These are phyloP conservation scores for Catharus minimus DNA, from an alignment of 2,113 vertebrate genomes.

Conservation along the genomic window DNA sequence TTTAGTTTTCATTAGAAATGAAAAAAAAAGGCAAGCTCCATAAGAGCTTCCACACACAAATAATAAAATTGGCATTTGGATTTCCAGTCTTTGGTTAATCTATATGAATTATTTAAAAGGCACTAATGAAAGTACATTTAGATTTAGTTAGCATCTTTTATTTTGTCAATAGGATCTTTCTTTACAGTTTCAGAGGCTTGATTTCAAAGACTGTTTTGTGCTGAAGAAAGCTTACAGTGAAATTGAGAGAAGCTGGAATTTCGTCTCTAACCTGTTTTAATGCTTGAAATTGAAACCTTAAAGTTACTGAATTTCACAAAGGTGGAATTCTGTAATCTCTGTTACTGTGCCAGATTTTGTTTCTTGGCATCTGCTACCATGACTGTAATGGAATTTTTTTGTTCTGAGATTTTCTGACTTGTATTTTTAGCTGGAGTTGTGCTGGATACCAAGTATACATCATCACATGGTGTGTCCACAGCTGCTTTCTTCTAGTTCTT, in stretches of 20 bases:
- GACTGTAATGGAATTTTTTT: not conserved
- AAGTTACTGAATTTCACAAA: not conserved
- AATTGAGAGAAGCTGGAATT: not conserved
- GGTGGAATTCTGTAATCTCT: not conserved
- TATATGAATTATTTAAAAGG: not conserved
- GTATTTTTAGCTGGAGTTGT: not conserved
- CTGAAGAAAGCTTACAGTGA: not conserved
- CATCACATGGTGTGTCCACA: fast-evolving
- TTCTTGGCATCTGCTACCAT: not conserved
- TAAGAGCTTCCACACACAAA: not conserved
- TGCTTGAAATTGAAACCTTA: not conserved
- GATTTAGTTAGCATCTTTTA: not conserved
- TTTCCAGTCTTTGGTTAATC: not conserved
- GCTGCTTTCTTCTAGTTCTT: not conserved
- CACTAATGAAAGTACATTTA: not conserved
- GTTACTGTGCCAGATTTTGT: not conserved
- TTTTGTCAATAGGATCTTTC: not conserved
- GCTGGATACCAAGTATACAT: not conserved
- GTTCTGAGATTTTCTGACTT: not conserved
- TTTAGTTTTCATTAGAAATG: not conserved
- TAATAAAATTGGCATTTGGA: not conserved
- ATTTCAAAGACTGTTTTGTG: not conserved
- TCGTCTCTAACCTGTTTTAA: not conserved
- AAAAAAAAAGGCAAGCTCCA: not conserved
- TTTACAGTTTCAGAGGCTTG: not conserved